Evolutionary conservation across 2,888 invertebrate genomes (phyloP).

Genomic region (Hofmannophila pseudospretella): DNA sequence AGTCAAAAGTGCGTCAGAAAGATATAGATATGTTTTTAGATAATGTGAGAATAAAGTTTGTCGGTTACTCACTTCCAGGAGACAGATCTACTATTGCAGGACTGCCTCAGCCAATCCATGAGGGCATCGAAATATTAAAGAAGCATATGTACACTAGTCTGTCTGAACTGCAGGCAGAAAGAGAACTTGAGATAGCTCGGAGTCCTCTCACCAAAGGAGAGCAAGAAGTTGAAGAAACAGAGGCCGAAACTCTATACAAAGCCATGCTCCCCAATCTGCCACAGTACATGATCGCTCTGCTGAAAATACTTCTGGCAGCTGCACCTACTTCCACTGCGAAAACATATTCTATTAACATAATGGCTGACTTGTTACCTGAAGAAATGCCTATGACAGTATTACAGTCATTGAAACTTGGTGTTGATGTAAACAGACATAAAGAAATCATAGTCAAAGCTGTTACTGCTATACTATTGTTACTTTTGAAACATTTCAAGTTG

Average conservation of each 20-base stretch:
- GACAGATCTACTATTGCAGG: constrained; percentile 95
- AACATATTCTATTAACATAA: constrained; percentile 97
- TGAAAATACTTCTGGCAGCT: constrained; percentile 97
- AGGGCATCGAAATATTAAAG: constrained; percentile 94
- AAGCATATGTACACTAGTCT: constrained; percentile 96
- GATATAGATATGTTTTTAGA: constrained; percentile 96
- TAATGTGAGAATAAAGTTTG: constrained; percentile 94
- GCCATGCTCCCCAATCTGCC: constrained; percentile 97
- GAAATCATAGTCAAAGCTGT: constrained; percentile 98
- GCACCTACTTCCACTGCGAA: constrained; percentile 99
- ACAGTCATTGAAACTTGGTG: constrained; percentile 95
- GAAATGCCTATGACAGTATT: constrained; percentile 98
- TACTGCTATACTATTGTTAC: constrained; percentile 91
- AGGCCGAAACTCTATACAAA: constrained; percentile 93
- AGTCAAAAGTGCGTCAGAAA: constrained; percentile 95
- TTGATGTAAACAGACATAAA: constrained; percentile 98
- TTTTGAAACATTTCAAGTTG: constrained; percentile 96
- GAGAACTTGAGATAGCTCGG: constrained; percentile 93
- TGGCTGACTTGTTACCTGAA: constrained; percentile 98
- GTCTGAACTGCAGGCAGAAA: constrained; percentile 93
- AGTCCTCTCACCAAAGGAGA: constrained; percentile 94
- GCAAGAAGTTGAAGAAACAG: constrained; percentile 86
- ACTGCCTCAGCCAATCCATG: constrained; percentile 96
- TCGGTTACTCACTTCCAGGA: constrained; percentile 93
- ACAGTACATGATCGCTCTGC: constrained; percentile 97